phyloP scores from a whole-genome alignment of 2,113 vertebrate genomes.

The Calyptomena viridis region DNA sequence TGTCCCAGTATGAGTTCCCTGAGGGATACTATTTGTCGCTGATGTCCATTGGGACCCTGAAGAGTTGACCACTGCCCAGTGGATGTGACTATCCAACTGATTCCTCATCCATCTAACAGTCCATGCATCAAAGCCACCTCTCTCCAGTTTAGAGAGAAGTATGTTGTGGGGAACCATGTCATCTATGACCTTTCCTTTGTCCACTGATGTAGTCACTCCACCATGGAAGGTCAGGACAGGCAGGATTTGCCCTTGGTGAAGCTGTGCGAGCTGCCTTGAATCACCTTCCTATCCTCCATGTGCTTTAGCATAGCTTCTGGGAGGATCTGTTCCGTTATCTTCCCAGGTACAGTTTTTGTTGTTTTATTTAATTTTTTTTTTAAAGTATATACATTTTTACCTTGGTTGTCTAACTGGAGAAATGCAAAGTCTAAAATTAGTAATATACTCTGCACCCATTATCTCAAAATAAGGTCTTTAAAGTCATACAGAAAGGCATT shows the following conservation, averaged over 20 bases:
- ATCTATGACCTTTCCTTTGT: neutral
- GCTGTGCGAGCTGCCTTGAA: neutral
- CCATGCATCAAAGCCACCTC: fast-evolving
- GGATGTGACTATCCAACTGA: neutral
- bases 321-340: neutral
- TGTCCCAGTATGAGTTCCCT: neutral
- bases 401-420: neutral
- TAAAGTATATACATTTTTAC: neutral
- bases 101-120: neutral
- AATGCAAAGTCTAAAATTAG: neutral
- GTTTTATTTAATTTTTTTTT: neutral
- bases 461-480: neutral
- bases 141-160: neutral
- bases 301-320: neutral
- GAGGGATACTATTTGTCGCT: neutral
- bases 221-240: neutral
- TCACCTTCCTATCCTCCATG: neutral
- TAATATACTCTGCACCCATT: neutral
- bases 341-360: neutral
- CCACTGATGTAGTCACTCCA: no score
- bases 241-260: neutral
- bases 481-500: neutral
- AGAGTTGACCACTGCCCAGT: neutral
- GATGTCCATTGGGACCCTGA: neutral
- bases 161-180: neutral